Evolutionary conservation across 1,140 invertebrate genomes (phyloP).

Genomic region (Heliconius hermathena): DNA sequence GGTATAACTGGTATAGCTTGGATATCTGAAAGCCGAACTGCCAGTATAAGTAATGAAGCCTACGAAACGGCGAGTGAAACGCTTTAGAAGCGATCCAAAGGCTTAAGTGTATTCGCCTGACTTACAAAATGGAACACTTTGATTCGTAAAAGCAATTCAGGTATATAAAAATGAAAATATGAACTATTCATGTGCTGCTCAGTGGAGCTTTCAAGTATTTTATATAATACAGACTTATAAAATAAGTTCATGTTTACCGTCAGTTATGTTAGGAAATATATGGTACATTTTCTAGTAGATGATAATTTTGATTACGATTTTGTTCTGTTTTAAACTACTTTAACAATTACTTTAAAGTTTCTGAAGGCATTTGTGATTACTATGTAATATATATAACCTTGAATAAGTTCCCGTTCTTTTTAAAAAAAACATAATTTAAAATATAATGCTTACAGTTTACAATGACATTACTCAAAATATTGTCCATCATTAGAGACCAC

Average conservation of each 20-base stretch:
- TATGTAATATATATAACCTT: too few relatives aligned
- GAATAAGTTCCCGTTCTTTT: too few relatives aligned
- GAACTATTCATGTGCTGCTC: conserved; percentile 18
- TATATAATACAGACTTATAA: conserved; percentile 7
- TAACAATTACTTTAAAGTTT: too few relatives aligned
- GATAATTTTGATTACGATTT: not conserved
- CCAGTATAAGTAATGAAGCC: conserved; percentile 48
- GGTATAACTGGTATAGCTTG: not conserved
- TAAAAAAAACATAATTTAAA: too few relatives aligned
- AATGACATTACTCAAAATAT: too few relatives aligned
- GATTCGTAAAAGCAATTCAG: conserved; percentile 31
- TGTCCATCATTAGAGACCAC: too few relatives aligned
- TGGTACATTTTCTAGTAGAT: not conserved
- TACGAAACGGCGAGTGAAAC: conserved; percentile 40
- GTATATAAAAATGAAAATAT: conserved; percentile 25
- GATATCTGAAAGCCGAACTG: conserved; percentile 45
- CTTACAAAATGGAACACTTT: conserved; percentile 40
- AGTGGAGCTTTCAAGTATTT: not conserved
- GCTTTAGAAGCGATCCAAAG: conserved; percentile 39
- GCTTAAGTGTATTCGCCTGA: conserved; percentile 42
- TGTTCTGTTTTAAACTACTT: too few relatives aligned
- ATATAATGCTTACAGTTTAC: too few relatives aligned
- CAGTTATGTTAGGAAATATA: not conserved
- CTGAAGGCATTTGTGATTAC: too few relatives aligned
- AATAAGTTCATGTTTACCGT: not conserved